Percentiles rank a stretch among this genome's conserved stretches.
These are phyloP conservation scores for Drosophila borealis DNA, from an alignment of 2,888 invertebrate genomes.

Conservation along the genomic window DNA sequence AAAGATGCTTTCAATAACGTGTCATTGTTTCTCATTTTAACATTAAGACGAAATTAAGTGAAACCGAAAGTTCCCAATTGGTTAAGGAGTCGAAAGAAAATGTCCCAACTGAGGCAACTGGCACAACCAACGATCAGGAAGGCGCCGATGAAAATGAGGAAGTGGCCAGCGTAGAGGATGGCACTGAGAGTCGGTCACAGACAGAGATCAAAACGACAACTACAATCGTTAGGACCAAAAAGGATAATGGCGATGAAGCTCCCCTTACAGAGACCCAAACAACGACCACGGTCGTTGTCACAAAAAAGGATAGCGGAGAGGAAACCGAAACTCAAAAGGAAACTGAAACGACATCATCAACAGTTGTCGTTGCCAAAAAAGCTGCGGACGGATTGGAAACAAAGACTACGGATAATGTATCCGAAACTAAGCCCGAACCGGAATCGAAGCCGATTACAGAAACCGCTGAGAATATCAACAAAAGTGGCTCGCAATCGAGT, in stretches of 20 bases:
- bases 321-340: neutral
- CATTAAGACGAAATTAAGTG: constrained; percentile 32
- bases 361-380: neutral
- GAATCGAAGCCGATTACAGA: neutral
- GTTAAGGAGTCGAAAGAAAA: constrained; percentile 25
- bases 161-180: constrained; percentile 4
- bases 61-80: constrained; percentile 17
- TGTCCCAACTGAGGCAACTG: constrained; percentile 6
- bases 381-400: neutral
- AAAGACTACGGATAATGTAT: no score
- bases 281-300: constrained; percentile 17
- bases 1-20: constrained; percentile 6
- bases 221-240: constrained; percentile 18
- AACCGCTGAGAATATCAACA: neutral
- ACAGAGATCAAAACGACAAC: constrained; percentile 14
- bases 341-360: constrained; percentile 4
- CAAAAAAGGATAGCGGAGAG: constrained; percentile 13
- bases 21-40: constrained; percentile 24
- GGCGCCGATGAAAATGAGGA: neutral
- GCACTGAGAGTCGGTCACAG: neutral
- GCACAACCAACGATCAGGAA: constrained; percentile 16
- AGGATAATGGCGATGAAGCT: constrained; percentile 5
- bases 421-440: neutral
- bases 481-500: neutral
- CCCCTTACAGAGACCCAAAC: constrained; percentile 1